Percentiles rank a stretch among this genome's conserved stretches.
Conservation (phyloP, 2,113 vertebrate species). For the Calonectris borealis region DNA sequence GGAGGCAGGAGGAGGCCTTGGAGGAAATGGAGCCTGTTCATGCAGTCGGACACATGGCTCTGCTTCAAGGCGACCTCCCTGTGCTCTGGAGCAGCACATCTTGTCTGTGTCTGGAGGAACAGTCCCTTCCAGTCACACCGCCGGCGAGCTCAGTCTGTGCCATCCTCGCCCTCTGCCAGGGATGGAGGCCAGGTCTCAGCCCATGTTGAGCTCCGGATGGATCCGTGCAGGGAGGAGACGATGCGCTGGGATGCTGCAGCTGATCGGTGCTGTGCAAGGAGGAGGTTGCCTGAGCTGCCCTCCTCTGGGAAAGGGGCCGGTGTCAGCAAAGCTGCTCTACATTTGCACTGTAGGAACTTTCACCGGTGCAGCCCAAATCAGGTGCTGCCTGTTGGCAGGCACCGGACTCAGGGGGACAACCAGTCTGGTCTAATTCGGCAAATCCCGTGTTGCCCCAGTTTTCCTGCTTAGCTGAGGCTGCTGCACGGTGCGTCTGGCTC, state of each 20-base stretch:
- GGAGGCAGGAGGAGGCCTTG: not conserved
- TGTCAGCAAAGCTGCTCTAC: constrained; percentile 15
- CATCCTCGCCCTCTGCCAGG: not conserved
- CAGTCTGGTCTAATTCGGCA: constrained; percentile 42
- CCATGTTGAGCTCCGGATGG: fast-evolving
- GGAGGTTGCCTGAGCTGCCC: not conserved
- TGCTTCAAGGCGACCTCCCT: not conserved
- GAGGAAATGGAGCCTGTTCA: not conserved
- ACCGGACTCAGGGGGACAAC: not conserved
- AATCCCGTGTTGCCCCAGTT: constrained; percentile 49
- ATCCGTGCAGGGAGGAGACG: not conserved
- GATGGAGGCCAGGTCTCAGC: not conserved
- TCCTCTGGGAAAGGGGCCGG: not conserved
- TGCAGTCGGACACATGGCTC: not conserved
- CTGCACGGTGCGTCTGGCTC: not conserved
- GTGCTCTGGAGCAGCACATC: not conserved
- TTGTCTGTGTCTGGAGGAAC: not conserved
- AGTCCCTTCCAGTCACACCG: not conserved
- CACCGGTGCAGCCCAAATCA: not conserved
- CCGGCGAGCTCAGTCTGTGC: fast-evolving
- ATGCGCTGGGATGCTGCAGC: not conserved
- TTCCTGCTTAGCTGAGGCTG: constrained; percentile 1
- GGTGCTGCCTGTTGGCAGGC: not conserved
- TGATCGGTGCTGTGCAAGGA: not conserved
- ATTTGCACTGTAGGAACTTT: constrained; percentile 18